Percentiles rank a stretch among this genome's conserved stretches.
phyloP scores from a whole-genome alignment of 2,113 vertebrate species.

The Phycodurus eques region DNA sequence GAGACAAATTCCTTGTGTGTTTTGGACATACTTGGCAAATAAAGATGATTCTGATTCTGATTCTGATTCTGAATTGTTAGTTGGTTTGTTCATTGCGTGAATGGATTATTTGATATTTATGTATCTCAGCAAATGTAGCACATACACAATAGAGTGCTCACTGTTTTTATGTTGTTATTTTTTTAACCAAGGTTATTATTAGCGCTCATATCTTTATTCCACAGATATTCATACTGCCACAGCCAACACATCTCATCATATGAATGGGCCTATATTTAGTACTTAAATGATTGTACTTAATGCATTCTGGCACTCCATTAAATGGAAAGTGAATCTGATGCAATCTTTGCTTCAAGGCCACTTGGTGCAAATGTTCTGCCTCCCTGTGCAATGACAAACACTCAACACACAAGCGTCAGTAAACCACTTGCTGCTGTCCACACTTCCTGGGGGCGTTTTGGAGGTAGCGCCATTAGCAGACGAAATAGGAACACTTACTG shows the following conservation, averaged over 20 bases:
- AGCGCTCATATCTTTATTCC: conserved; percentile 52
- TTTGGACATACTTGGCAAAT: too few relatives aligned
- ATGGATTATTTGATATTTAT: conserved; percentile 28
- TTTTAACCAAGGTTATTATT: conserved; percentile 35
- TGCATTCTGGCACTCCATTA: conserved; percentile 56
- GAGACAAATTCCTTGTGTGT: too few relatives aligned
- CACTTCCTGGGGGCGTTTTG: conserved; percentile 11
- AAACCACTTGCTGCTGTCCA: conserved; percentile 38
- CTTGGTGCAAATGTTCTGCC: conserved; percentile 42
- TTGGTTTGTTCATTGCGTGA: not conserved
- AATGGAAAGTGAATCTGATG: conserved; percentile 58
- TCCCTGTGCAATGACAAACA: conserved; percentile 38
- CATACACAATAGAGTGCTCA: not conserved
- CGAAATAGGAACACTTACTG: not conserved
- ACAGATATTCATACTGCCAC: conserved; percentile 47
- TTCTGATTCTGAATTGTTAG: not conserved
- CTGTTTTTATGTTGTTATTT: conserved; percentile 24
- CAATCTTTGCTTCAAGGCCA: conserved; percentile 58
- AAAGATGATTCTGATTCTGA: too few relatives aligned
- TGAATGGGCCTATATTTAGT: conserved; percentile 55
- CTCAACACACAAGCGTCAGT: conserved; percentile 35
- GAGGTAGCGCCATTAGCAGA: conserved; percentile 19
- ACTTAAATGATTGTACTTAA: conserved; percentile 57
- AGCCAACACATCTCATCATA: conserved; percentile 53
- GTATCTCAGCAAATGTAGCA: not conserved